These are phyloP conservation scores for Smithornis capensis DNA, from an alignment of 2,113 vertebrate species.

Conservation along the genomic window DNA sequence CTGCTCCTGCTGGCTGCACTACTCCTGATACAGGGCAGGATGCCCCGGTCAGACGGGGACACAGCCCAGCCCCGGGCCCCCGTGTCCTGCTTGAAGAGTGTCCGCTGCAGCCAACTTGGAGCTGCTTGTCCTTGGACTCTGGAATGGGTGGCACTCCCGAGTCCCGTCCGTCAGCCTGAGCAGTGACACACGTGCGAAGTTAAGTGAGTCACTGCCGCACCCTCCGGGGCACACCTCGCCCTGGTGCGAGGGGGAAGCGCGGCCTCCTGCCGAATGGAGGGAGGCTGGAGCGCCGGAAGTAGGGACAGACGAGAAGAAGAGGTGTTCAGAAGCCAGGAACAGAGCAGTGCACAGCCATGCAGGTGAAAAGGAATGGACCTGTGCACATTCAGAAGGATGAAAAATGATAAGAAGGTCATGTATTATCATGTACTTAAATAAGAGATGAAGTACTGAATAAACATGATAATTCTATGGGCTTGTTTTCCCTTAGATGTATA, in stretches of 20 bases:
- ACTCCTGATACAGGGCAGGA: not conserved
- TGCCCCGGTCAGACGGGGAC: not conserved
- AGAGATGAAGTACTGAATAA: not conserved
- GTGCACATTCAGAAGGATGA: accelerated
- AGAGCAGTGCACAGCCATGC: accelerated
- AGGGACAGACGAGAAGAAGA: not conserved
- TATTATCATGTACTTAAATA: no score
- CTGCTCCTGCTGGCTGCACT: no score
- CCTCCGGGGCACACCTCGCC: not conserved
- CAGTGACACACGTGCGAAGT: not conserved
- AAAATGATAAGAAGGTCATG: not conserved
- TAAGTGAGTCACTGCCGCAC: not conserved
- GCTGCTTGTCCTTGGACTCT: not conserved
- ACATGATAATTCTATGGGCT: not conserved
- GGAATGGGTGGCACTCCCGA: accelerated
- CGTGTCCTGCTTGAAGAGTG: no score
- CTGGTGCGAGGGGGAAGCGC: accelerated
- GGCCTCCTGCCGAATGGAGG: not conserved
- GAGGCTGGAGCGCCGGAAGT: not conserved
- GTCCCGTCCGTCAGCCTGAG: accelerated
- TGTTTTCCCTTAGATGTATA: not conserved
- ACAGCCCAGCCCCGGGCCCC: not conserved
- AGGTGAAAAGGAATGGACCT: not conserved
- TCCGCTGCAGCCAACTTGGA: no score
- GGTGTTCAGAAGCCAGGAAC: not conserved